Percentiles rank a stretch among this genome's conserved stretches.
Conservation (phyloP, 1,140 invertebrate genomes). For the roundworm (Caenorhabditis elegans) region WBcel235 BX284604.4:7447501-7448000, state of each 20-base stretch:
- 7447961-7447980: too few relatives aligned
- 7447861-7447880: too few relatives aligned
- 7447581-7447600: background rate
- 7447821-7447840: too few relatives aligned
- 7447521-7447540: background rate
- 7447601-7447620: background rate
- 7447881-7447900: too few relatives aligned
- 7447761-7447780: slow-evolving; percentile 39
- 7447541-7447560: background rate
- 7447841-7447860: too few relatives aligned
- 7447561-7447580: slow-evolving; percentile 1
- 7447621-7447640: background rate
- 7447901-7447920: too few relatives aligned
- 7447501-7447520: background rate
- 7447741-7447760: slow-evolving; percentile 32
- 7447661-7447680: background rate
- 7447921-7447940: too few relatives aligned
- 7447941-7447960: too few relatives aligned
- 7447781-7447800: too few relatives aligned
- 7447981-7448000: background rate
- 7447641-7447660: background rate
- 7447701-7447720: background rate
- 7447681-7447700: background rate
- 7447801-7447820: too few relatives aligned
- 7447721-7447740: slow-evolving; percentile 35